phyloP scores from a whole-genome alignment of 92 coral and sea anemone genomes.

The Ricordea florida region DNA sequence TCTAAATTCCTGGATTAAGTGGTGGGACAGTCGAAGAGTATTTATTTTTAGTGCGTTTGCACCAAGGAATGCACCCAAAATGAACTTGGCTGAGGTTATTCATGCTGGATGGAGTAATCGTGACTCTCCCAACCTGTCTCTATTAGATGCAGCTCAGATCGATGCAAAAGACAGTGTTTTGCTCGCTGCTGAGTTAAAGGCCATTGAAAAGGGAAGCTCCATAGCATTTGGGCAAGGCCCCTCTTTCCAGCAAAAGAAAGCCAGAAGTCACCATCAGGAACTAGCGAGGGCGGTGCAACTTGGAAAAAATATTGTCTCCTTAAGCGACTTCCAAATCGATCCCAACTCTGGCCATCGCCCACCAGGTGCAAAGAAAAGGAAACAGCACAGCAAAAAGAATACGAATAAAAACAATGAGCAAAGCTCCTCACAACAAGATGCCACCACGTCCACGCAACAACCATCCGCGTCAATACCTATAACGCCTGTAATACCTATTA shows the following conservation, averaged over 20 bases:
- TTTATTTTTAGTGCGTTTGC: conserved; percentile 45
- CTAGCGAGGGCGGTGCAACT: neutral
- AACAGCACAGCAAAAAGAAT: neutral
- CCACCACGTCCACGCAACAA: neutral
- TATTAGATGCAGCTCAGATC: conserved; percentile 25
- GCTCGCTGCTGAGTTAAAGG: conserved; percentile 43
- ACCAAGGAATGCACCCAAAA: conserved; percentile 3
- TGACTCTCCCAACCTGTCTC: conserved; percentile 15
- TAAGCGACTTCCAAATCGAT: conserved; percentile 4
- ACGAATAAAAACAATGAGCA: neutral
- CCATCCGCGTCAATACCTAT: neutral
- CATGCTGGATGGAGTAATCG: conserved; percentile 35
- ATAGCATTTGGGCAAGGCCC: neutral
- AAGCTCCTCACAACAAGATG: conserved; percentile 6
- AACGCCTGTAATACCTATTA: too few species aligned
- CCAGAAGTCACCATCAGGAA: conserved; percentile 2
- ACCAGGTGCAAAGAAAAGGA: neutral
- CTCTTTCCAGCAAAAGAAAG: conserved; percentile 9
- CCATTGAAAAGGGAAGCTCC: conserved; percentile 23
- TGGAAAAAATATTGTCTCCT: neutral
- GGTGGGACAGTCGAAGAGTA: conserved; percentile 29
- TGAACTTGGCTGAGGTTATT: conserved; percentile 32
- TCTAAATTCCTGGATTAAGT: conserved; percentile 2
- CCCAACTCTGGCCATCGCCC: conserved; percentile 6
- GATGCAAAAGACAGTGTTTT: conserved; percentile 41